Evolutionary conservation across 2,113 vertebrate species (phyloP), one percentile per base, ranked within the genome.

Genomic region (Paramormyrops kingsleyae): DNA sequence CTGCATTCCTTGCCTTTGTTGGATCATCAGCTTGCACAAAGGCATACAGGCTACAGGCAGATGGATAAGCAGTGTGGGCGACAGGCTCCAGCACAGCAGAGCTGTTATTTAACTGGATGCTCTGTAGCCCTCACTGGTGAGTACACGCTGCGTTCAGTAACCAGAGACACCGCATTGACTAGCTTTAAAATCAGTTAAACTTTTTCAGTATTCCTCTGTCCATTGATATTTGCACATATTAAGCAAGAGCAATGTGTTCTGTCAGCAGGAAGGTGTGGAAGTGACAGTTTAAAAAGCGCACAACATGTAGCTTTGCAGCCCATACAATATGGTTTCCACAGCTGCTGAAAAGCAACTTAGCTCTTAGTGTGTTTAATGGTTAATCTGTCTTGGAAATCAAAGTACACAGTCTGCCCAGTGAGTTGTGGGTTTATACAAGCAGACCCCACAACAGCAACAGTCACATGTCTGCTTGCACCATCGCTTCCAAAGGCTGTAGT

Each of bases 1-100:
- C 92, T 91, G 90, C 90, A 50, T 47, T 46, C 88, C 44, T 90
- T 31, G 90, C 89, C 86, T 8, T 35, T 85, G 92, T 90, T 86
- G 89, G 27, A 86, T 88, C 89, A 27, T 56, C 19, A 21, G 44
- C 91, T 56, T 87, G 59, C 77, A 93, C 90, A 92, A 93, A 93
- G 89, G 88, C 87, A 77, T 31, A 56, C 46, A 27, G 77, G 49
- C 39, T 15, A 46, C 49, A 44, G 17, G 56, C 13, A 27, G 74
- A 17, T 17, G n/a, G 46, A 70, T 39, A 21, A 27, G n/a, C 35
- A 27, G 49, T 21, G 9, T 42, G 47, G 50, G 46, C 8, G 80
- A 39, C n/a, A 46, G 39, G 35, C 49, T 42, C 31, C 12, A 35
- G 9, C 66, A 39, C 35, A 70, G 44, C 84, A 19, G 19, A 42